Conservation (phyloP, 2,888 invertebrate genomes). For the Drosophila barbarae region DNA sequence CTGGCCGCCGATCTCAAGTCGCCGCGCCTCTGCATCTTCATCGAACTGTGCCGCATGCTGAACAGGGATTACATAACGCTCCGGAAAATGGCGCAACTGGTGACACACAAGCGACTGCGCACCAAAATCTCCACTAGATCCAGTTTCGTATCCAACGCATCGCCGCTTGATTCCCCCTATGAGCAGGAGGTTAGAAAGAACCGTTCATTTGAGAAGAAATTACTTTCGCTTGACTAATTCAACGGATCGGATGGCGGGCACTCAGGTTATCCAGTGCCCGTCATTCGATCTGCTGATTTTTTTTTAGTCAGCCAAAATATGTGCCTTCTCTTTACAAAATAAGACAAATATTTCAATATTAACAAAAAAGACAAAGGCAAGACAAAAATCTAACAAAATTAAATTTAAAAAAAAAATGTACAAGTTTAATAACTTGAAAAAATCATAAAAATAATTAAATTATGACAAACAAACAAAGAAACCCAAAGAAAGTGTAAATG, state of each 20-base stretch:
- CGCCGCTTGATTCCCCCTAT: slow-evolving; percentile 4
- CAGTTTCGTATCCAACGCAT: slow-evolving; percentile 6
- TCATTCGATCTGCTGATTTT: slow-evolving; percentile 7
- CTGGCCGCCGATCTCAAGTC: slow-evolving; percentile 64
- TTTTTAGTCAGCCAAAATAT: too few species aligned
- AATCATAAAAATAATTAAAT: neutral
- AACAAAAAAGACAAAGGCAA: neutral
- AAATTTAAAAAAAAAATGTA: neutral
- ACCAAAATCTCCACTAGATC: slow-evolving; percentile 34
- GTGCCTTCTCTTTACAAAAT: neutral
- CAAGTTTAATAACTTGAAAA: neutral
- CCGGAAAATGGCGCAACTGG: slow-evolving; percentile 62
- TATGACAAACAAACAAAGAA: neutral
- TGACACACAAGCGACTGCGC: slow-evolving; percentile 39
- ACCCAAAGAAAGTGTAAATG: too few species aligned
- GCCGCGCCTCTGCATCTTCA: slow-evolving; percentile 56
- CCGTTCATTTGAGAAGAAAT: neutral
- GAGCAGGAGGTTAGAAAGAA: neutral
- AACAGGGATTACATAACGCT: slow-evolving; percentile 69
- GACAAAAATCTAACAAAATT: neutral
- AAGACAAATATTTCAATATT: slow-evolving; percentile 9
- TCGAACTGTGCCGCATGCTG: slow-evolving; percentile 67
- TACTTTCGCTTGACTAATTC: neutral
- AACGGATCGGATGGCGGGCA: slow-evolving; percentile 8
- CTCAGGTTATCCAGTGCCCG: neutral